Conservation (phyloP, 2,888 invertebrate species). For the Drosophila mercatorum region DNA sequence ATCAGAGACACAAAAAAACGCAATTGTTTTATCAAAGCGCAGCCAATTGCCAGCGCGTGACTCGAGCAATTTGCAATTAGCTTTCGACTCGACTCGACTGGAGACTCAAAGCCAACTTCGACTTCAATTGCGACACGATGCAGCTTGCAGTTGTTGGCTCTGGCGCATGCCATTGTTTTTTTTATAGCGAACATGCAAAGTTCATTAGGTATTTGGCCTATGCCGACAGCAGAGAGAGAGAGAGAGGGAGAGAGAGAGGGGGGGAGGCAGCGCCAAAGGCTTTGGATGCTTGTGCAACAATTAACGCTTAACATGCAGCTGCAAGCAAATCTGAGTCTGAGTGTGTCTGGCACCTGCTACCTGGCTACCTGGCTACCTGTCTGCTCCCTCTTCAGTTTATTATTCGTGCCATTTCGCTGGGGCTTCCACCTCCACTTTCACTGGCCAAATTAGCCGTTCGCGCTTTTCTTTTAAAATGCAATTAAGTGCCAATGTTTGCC, state of each 20-base stretch:
- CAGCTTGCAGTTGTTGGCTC: neutral
- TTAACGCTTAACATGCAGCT: constrained; percentile 68
- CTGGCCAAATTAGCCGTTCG: constrained; percentile 73
- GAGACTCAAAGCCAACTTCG: neutral
- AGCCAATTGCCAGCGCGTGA: constrained; percentile 8
- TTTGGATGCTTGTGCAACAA: constrained; percentile 68
- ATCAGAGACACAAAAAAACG: neutral
- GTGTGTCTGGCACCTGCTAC: constrained; percentile 9
- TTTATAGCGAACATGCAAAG: constrained; percentile 67
- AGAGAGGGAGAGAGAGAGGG: no score
- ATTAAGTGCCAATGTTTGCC: constrained; percentile 70
- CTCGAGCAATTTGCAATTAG: constrained; percentile 22
- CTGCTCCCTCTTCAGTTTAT: constrained; percentile 53
- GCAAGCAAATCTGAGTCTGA: constrained; percentile 20
- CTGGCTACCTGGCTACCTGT: constrained; percentile 17
- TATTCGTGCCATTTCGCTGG: constrained; percentile 57
- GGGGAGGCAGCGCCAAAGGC: constrained; percentile 33
- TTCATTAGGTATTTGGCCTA: constrained; percentile 75
- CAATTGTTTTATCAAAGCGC: constrained; percentile 6
- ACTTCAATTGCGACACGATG: neutral
- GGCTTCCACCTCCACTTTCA: constrained; percentile 66
- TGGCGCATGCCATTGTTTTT: constrained; percentile 27
- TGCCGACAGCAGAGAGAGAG: no score
- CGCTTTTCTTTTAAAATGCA: constrained; percentile 73
- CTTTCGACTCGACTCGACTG: neutral